phyloP scores from a whole-genome alignment of 2,888 invertebrate genomes.

The Apoda limacodes region DNA sequence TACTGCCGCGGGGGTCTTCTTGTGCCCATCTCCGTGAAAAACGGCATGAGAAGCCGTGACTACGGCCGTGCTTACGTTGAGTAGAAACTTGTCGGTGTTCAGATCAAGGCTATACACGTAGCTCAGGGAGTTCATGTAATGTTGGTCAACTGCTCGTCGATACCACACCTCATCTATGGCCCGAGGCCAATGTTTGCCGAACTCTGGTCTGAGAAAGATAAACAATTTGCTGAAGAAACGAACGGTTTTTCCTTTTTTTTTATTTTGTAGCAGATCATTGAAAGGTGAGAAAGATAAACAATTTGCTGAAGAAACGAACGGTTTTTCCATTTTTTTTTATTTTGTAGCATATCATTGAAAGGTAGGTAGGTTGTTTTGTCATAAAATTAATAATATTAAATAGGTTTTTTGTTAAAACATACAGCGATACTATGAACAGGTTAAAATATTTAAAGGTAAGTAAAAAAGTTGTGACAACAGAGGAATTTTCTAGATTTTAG shows the following conservation, averaged over 20 bases:
- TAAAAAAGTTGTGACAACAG: no score
- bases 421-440: no score
- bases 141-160: constrained; percentile 87
- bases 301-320: not conserved
- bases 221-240: not conserved
- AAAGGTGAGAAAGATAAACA: constrained; percentile 1
- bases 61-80: constrained; percentile 74
- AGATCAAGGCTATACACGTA: constrained; percentile 77
- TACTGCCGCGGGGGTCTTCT: constrained; percentile 75
- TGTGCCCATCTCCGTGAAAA: constrained; percentile 72
- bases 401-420: no score
- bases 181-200: constrained; percentile 78
- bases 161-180: constrained; percentile 93
- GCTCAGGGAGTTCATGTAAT: constrained; percentile 80
- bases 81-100: constrained; percentile 48
- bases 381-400: no score
- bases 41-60: constrained; percentile 91
- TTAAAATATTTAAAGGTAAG: no score
- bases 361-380: no score
- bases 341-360: no score
- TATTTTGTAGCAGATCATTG: no score
- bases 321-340: no score
- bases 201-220: constrained; percentile 66
- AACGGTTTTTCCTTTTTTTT: no score
- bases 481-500: no score